Evolutionary conservation across 2,113 vertebrate genomes (phyloP).

Genomic region (Tapirus terrestris): DNA sequence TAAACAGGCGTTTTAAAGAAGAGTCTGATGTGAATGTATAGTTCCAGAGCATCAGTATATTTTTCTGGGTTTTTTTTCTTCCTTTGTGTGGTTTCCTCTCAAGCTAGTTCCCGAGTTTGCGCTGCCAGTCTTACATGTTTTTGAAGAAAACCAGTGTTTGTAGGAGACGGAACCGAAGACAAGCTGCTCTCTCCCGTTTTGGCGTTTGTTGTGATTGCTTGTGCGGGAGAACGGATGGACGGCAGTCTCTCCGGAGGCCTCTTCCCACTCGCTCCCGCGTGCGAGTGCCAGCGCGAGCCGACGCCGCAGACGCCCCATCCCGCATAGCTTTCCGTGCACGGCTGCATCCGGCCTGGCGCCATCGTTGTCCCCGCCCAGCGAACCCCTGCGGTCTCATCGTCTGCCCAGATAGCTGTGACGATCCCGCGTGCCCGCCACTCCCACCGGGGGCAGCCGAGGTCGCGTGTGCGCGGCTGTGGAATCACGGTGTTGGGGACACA

Average conservation of each 20-base stretch:
- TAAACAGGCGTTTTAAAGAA: neutral
- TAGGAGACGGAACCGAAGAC: neutral
- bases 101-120: rapidly evolving
- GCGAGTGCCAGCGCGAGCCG: no score
- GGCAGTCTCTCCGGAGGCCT: neutral
- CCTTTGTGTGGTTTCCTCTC: neutral
- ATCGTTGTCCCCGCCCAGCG: neutral
- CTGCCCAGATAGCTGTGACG: neutral
- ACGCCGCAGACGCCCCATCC: rapidly evolving
- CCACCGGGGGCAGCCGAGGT: rapidly evolving
- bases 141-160: neutral
- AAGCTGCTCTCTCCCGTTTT: neutral
- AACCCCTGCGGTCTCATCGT: no score
- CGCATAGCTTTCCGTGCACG: rapidly evolving
- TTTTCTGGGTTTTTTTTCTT: neutral
- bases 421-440: rapidly evolving
- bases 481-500: rapidly evolving
- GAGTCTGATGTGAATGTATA: neutral
- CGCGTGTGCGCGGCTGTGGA: neutral
- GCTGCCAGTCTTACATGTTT: neutral
- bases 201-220: neutral
- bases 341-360: rapidly evolving
- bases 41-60: neutral
- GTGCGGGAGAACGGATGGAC: neutral
- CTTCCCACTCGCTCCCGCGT: rapidly evolving